A percentile compares a stretch with the other conserved stretches of the same genome.
These are phyloP conservation scores for Scopus umbretta DNA, from an alignment of 2,113 vertebrate species.

Conservation along the genomic window DNA sequence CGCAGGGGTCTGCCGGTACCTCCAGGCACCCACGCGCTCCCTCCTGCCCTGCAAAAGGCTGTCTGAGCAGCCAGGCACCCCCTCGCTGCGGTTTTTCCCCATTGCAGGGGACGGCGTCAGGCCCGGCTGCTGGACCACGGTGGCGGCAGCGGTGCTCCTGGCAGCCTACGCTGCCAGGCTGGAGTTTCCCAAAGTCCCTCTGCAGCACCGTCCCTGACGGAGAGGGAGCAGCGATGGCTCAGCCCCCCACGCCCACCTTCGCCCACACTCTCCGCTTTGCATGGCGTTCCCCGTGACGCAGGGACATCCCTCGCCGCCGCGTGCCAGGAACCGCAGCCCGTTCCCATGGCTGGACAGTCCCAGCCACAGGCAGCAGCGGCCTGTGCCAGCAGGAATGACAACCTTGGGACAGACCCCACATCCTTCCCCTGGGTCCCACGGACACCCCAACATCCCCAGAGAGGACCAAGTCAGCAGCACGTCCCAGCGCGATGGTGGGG, in stretches of 20 bases:
- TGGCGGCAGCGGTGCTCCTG: background rate
- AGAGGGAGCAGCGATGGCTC: background rate
- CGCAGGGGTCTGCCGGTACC: background rate
- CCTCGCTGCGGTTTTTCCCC: background rate
- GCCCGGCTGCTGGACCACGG: background rate
- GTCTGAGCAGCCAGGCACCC: background rate
- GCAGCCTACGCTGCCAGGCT: background rate
- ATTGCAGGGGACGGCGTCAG: background rate
- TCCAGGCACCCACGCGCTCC: background rate
- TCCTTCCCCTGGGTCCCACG: background rate
- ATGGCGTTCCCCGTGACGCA: accelerated
- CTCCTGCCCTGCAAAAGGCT: background rate
- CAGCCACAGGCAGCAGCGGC: background rate
- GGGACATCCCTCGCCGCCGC: background rate
- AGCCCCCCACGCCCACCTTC: accelerated
- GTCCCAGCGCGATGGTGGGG: accelerated
- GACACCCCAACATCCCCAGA: background rate
- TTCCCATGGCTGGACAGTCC: background rate
- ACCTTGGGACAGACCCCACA: background rate
- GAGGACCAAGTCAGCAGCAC: accelerated
- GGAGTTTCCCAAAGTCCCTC: background rate
- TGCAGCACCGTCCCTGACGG: accelerated
- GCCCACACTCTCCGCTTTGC: accelerated
- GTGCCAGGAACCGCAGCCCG: background rate
- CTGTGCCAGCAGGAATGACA: no score